Percentiles rank a stretch among this genome's conserved stretches.
Evolutionary conservation across 2,113 vertebrate genomes (phyloP).

Genomic region (Notiomystis cincta): DNA sequence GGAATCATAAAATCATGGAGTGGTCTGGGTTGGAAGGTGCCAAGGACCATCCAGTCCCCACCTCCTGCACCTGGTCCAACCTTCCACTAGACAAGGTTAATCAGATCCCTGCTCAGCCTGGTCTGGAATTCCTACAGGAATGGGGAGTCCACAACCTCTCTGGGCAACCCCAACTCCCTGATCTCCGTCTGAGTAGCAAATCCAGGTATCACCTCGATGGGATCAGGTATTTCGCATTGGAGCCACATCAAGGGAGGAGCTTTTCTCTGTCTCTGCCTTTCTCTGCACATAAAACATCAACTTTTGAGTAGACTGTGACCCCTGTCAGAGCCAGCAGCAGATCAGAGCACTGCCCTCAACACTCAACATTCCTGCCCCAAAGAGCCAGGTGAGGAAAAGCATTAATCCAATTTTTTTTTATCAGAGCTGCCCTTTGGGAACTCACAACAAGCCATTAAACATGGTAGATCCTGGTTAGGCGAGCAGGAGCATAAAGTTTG

Average conservation of each 20-base stretch:
- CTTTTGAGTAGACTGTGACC: background rate
- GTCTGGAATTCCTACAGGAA: background rate
- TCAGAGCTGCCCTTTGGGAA: background rate
- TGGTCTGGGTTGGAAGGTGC: background rate
- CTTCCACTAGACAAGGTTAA: background rate
- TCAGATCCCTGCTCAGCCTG: background rate
- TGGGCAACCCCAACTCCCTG: background rate
- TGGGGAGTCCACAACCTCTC: background rate
- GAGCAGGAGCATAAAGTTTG: background rate
- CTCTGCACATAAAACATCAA: background rate
- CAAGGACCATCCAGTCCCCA: background rate
- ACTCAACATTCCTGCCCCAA: background rate
- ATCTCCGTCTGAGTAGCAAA: background rate
- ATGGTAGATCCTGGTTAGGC: rapidly evolving
- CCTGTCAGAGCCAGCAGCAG: background rate
- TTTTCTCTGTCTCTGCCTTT: background rate
- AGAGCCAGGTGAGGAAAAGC: background rate
- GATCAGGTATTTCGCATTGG: background rate
- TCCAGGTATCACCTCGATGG: background rate
- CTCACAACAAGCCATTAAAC: rapidly evolving
- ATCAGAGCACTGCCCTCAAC: background rate
- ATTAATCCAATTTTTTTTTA: background rate
- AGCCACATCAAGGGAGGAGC: rapidly evolving
- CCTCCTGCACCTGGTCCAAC: rapidly evolving
- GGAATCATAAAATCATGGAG: background rate